These are phyloP conservation scores for Drosophila bipectinata DNA, from an alignment of 1,140 invertebrate species.

Conservation along the genomic window DNA sequence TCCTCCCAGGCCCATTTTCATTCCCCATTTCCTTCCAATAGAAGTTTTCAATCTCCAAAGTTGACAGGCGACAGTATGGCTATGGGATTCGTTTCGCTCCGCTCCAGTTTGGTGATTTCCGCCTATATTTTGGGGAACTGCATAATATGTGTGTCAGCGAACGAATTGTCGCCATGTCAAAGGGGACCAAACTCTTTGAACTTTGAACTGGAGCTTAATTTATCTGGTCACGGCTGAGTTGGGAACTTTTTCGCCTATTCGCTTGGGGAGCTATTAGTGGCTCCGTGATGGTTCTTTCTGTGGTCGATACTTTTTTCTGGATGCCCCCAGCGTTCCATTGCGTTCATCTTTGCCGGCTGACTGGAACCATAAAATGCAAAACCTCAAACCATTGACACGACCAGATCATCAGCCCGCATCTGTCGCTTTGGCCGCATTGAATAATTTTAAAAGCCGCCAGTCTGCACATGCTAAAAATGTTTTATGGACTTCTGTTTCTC, in stretches of 20 bases:
- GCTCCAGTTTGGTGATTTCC: conserved; percentile 65
- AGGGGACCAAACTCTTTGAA: conserved; percentile 62
- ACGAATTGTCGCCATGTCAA: conserved; percentile 40
- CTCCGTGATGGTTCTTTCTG: conserved; percentile 2
- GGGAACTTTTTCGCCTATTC: conserved; percentile 9
- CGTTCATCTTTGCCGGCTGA: neutral
- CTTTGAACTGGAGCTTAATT: conserved; percentile 59
- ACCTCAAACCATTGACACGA: conserved; percentile 45
- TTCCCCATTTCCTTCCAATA: conserved; percentile 6
- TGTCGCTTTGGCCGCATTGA: conserved; percentile 35
- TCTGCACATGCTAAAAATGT: conserved; percentile 64
- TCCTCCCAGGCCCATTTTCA: conserved; percentile 8
- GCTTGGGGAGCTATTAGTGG: conserved; percentile 48
- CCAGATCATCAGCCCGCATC: conserved; percentile 47
- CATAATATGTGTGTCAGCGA: conserved; percentile 66
- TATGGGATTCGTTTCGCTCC: conserved; percentile 67
- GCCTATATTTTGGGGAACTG: conserved; percentile 31
- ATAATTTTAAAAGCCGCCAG: conserved; percentile 59
- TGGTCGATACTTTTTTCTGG: neutral
- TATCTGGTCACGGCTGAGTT: conserved; percentile 49
- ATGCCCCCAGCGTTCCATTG: conserved; percentile 3
- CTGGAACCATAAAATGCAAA: conserved; percentile 36
- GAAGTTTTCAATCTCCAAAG: conserved; percentile 20
- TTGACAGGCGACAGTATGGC: conserved; percentile 73
- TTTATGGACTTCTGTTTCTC: conserved; percentile 60